These are phyloP conservation scores for Diglossa cyanea DNA, from an alignment of 2,797 vertebrate species.

Conservation along the genomic window DNA sequence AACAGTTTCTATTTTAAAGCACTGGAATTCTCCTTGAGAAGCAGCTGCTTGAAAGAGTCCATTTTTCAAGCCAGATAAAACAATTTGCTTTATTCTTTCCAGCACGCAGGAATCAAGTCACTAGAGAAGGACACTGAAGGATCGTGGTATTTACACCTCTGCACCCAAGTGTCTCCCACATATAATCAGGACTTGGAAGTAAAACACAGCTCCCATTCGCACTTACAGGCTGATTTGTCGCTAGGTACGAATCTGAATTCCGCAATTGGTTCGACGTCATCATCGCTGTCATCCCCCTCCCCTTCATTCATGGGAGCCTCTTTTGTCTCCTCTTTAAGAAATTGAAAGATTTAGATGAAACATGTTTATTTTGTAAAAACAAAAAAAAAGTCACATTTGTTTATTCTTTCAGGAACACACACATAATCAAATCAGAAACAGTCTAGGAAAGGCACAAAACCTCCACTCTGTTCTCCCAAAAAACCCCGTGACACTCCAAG, in stretches of 20 bases:
- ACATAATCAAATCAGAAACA: background rate
- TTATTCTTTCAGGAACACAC: background rate
- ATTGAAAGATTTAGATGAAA: background rate
- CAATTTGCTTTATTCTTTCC: background rate
- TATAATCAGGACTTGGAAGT: fast-evolving
- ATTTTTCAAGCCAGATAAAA: background rate
- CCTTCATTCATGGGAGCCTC: slow-evolving; percentile 81
- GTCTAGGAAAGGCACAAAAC: background rate
- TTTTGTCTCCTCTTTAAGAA: slow-evolving; percentile 74
- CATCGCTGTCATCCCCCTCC: slow-evolving; percentile 77
- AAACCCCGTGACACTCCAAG: background rate
- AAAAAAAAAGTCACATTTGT: fast-evolving
- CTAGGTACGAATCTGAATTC: slow-evolving; percentile 94
- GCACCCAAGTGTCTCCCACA: background rate
- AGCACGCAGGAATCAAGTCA: background rate
- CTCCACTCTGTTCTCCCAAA: background rate
- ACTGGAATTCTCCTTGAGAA: background rate
- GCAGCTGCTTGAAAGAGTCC: background rate
- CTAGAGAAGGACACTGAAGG: background rate
- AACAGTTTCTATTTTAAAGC: background rate
- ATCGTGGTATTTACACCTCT: background rate
- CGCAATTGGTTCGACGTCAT: slow-evolving; percentile 82
- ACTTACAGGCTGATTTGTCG: slow-evolving; percentile 88
- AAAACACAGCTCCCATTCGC: background rate
- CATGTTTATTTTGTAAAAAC: background rate